These are phyloP conservation scores for Ennomos fuscantarius DNA, from an alignment of 2,888 invertebrate genomes.

Conservation along the genomic window DNA sequence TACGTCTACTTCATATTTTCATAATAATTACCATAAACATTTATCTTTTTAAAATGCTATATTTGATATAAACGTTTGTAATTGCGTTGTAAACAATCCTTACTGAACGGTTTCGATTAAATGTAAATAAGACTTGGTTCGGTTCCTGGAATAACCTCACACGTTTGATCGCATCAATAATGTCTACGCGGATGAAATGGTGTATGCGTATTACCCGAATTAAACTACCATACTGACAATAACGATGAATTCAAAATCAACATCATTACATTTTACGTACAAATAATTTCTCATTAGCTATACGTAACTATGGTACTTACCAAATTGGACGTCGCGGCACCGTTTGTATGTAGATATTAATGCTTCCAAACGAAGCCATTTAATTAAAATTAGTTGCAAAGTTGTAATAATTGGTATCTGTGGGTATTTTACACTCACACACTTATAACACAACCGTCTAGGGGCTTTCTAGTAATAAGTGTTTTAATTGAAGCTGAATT, in stretches of 20 bases:
- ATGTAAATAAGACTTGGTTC: too few relatives aligned
- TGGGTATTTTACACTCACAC: neutral
- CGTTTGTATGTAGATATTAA: slow-evolving; percentile 23
- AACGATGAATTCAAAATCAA: neutral
- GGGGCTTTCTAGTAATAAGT: slow-evolving; percentile 14
- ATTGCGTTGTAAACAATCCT: too few relatives aligned
- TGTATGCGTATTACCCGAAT: too few relatives aligned
- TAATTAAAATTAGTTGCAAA: slow-evolving; percentile 30
- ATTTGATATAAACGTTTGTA: too few relatives aligned
- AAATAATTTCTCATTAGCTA: neutral
- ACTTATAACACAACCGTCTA: neutral
- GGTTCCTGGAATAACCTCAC: too few relatives aligned
- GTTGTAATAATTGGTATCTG: slow-evolving; percentile 27
- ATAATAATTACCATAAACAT: too few relatives aligned
- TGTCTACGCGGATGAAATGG: too few relatives aligned
- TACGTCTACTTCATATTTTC: too few relatives aligned
- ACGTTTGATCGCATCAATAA: too few relatives aligned
- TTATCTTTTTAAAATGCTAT: too few relatives aligned
- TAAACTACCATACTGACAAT: too few relatives aligned
- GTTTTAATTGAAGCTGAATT: neutral
- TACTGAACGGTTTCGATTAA: too few relatives aligned
- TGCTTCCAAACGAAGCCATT: slow-evolving; percentile 20
- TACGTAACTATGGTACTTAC: slow-evolving; percentile 1
- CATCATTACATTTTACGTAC: neutral
- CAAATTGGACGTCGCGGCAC: slow-evolving; percentile 7